Base-by-base conservation (phyloP, 2,113 vertebrate genomes). In the Gymnarchus niloticus region DNA sequence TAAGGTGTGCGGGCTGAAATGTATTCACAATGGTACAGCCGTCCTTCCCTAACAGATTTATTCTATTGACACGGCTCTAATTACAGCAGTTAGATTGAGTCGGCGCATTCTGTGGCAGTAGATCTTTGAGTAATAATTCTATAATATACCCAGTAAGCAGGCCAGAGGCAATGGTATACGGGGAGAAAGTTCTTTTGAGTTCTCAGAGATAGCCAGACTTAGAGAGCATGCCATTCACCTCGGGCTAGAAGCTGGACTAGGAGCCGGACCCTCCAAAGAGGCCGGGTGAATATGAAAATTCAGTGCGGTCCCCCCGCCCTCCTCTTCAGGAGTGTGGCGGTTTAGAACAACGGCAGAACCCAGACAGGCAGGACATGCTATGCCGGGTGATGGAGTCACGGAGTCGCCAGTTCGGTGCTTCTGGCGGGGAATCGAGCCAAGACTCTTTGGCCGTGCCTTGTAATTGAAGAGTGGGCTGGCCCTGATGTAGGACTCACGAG, bases 51-150 rank as follows among this genome's bases (percentile, higher is more conserved):
- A 49, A 52, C 59, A 73, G 59, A 19, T 84, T 73, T 73, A 84
- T 41, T 54, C 59, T 49, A 85, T 76, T 21, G 12, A 56, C 48
- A 77, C 21, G 8, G 33, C 65, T 85, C 37, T 85, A 54, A 85
- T 85, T 85, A 85, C 8, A 21, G 6, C 61, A 48, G 48, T 51
- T 73, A 69, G 65, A 77, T 85, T 51, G 25, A 77, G 84, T 76
- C 25, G 65, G 56, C 23, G 65, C 84, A 44, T 48, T 44, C 52
- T 52, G 21, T 56, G 65, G 65, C 51, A 77, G 33, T 23, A n/a
- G 69, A 33, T 65, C 65, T 85, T 77, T 85, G 83, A 69, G 59
- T 28, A 77, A 41, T 73, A 77, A 77, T 85, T 76, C n/a, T 77
- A 41, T 56, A 76, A 77, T 77, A 73, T 56, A 54, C 84, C 69